phyloP scores from a whole-genome alignment of 2,888 invertebrate species.

The Globia sparganii region DNA sequence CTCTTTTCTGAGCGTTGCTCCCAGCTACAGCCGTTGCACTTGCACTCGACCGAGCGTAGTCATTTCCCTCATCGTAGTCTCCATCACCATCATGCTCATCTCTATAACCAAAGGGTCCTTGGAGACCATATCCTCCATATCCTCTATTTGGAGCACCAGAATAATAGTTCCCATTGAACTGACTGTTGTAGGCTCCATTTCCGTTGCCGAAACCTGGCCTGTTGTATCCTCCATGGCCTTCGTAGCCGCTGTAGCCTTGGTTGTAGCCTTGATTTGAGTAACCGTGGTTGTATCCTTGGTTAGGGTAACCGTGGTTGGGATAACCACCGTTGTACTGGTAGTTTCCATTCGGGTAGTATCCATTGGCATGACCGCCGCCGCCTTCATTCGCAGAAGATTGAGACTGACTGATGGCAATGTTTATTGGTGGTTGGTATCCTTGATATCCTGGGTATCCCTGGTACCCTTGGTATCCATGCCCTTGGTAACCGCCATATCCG shows the following conservation, averaged over 20 bases:
- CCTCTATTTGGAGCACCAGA: constrained; percentile 73
- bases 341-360: constrained; percentile 80
- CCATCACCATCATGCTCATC: constrained; percentile 71
- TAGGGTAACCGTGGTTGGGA: constrained; percentile 69
- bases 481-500: constrained; percentile 66
- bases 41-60: constrained; percentile 67
- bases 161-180: constrained; percentile 86
- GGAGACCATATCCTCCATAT: constrained; percentile 77
- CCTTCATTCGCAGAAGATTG: constrained; percentile 84
- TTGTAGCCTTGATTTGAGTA: constrained; percentile 36
- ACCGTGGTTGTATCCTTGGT: constrained; percentile 34
- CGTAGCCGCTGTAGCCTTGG: constrained; percentile 26
- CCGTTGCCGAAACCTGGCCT: constrained; percentile 80
- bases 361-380: constrained; percentile 77
- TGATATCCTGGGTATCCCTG: constrained; percentile 68
- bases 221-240: constrained; percentile 37
- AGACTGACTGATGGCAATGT: constrained; percentile 87
- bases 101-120: constrained; percentile 72
- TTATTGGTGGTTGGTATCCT: constrained; percentile 79
- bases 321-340: constrained; percentile 76
- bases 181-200: constrained; percentile 79
- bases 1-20: constrained; percentile 53
- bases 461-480: constrained; percentile 61
- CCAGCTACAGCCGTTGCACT: constrained; percentile 67
- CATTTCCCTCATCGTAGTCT: constrained; percentile 72